A percentile compares a stretch with the other conserved stretches of the same genome.
Conservation (phyloP, 2,113 vertebrate species). For the Labeo catla region DNA sequence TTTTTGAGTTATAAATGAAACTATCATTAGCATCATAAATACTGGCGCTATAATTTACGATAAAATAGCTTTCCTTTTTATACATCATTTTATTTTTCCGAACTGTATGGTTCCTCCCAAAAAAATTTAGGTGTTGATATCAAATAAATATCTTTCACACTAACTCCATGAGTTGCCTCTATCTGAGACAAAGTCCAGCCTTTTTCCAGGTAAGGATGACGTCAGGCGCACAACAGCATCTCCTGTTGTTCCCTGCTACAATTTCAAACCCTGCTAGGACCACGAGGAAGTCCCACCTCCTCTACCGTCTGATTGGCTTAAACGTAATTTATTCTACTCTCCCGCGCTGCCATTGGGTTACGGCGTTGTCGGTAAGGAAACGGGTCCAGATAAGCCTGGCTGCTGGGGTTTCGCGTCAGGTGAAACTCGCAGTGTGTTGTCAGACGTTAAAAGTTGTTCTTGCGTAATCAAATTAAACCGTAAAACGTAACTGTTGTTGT, state of each 20-base stretch:
- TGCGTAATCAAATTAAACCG: conserved; percentile 45
- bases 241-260: conserved; percentile 59
- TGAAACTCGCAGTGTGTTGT: conserved; percentile 71
- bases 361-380: conserved; percentile 41
- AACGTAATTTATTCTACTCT: not conserved
- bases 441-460: conserved; percentile 48
- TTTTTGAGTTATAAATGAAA: not conserved
- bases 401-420: conserved; percentile 74
- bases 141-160: not conserved
- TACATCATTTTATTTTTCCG: not conserved
- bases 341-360: conserved; percentile 59
- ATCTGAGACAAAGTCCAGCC: conserved; percentile 33
- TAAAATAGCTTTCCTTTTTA: not conserved
- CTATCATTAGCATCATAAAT: not conserved
- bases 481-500: conserved; percentile 29
- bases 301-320: conserved; percentile 61
- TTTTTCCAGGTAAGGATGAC: conserved; percentile 67
- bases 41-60: not conserved
- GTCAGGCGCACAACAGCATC: conserved; percentile 50
- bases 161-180: not conserved
- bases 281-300: conserved; percentile 75
- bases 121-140: not conserved
- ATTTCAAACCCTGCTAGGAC: conserved; percentile 50
- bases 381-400: conserved; percentile 36
- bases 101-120: not conserved